Percentiles rank a stretch among this genome's conserved stretches.
Conservation (phyloP, 2,113 vertebrate genomes). For the Alaudala cheleensis region DNA sequence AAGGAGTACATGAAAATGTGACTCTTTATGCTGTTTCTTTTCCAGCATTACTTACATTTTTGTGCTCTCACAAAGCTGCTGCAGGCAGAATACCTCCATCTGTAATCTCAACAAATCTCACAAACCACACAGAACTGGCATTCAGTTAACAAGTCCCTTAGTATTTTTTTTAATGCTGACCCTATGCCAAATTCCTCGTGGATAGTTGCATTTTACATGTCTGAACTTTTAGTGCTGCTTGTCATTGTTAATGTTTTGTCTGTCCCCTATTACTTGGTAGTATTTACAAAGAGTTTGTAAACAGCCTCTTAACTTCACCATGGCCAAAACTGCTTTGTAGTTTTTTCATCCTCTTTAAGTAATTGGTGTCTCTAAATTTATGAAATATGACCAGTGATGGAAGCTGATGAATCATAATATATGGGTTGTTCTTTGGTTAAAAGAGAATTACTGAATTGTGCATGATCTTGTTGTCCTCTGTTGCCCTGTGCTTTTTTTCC, state of each 20-base stretch:
- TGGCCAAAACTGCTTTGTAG: not conserved
- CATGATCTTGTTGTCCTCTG: not conserved
- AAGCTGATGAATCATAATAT: not conserved
- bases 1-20: not conserved
- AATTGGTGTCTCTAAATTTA: not conserved
- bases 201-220: not conserved
- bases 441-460: not conserved
- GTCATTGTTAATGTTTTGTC: not conserved
- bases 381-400: not conserved
- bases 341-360: not conserved
- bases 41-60: not conserved
- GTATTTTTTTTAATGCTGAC: not conserved
- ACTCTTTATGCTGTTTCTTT: not conserved
- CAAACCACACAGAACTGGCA: not conserved
- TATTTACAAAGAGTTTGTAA: not conserved
- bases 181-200: not conserved
- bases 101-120: not conserved
- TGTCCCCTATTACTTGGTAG: not conserved
- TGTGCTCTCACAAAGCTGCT: not conserved
- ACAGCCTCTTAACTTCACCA: not conserved
- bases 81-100: not conserved
- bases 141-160: not conserved
- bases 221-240: not conserved
- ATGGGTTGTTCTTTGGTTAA: not conserved
- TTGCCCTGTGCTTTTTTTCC: not conserved